Evolutionary conservation across 2,113 vertebrate species (phyloP), one percentile per base, ranked within the genome.

Genomic region (Dascyllus trimaculatus): DNA sequence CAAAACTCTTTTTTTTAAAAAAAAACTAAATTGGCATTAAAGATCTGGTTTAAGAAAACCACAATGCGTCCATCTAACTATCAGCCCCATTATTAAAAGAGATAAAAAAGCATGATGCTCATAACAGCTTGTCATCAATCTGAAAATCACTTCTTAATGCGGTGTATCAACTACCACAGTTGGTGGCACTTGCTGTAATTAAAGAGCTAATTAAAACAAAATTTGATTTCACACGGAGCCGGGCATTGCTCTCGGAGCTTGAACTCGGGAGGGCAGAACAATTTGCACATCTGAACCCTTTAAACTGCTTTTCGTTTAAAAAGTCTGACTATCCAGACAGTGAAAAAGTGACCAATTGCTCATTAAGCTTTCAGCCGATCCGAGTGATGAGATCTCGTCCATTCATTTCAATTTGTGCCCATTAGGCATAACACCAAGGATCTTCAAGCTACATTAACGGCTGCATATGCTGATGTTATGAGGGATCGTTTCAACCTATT

Each of bases 381-480:
- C 59, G 56, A 78, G 58, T 73, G 81, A 86, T 84, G 69, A 26
- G 53, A 81, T 89, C 67, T 78, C 78, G 81, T 80, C 68, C 80
- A 88, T 91, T 87, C 58, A 85, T 88, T 88, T 92, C 78, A 89
- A 86, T 93, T 91, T 89, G 82, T 62, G 85, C 69, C 76, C 71
- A 90, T 91, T 90, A 92, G 71, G 69, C 85, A 78, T 84, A 87
- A 88, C 84, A 90, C 83, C 78, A 71, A 90, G 81, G 81, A 90
- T 85, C 88, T 91, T 91, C 89, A 90, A 88, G 89, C 90, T 85
- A 89, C 91, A 90, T 91, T 92, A 90, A 71, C 52, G 14, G 66
- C 60, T 4, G 29, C 81, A 90, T 87, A 84, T 81, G 80, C 80
- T 78, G 80, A 87, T 87, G 82, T 88, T 84, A 87, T 82, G 83